Base-by-base conservation (phyloP, 2,888 invertebrate genomes). In the Drosophila kokeensis region DNA sequence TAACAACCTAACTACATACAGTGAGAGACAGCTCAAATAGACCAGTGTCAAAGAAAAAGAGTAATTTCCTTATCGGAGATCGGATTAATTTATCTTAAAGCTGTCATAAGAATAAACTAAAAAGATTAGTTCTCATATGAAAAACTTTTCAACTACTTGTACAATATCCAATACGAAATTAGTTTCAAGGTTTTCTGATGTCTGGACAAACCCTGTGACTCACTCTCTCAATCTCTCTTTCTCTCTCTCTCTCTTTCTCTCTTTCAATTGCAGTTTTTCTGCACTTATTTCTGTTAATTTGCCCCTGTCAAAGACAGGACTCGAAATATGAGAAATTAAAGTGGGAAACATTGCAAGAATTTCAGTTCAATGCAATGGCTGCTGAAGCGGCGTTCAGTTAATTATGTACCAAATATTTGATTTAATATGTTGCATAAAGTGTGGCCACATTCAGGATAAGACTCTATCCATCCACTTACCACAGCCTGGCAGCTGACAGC, bases 341-440 rank as follows among this genome's bases (percentile, higher is more conserved):
- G 29, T 13, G 57, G 68, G 65, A 62, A 71, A 38, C 60, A 49
- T 65, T 76, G 79, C 69, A 80, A 72, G 76, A 72, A 61, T 76
- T 72, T 76, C 48, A 57, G 63, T 72, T 79, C 52, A 79, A 79
- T 76, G 80, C 64, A 38, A 3, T 7, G 8, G 10, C 15, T 11
- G 34, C 18, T 36, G 80, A 65, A 79, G 60, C 78, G 63, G 76
- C 68, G 71, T 75, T 68, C 54, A 62, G 65, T 60, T 71, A 72
- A 79, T 78, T 79, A 76, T 80, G 72, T 76, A 57, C 65, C 52
- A 66, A 71, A 68, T 80, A 71, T 76, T 71, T 80, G 80, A 59
- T 32, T 65, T 67, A 68, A 72, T 76, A 72, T 78, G 80, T 69
- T 76, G 68, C 76, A 79, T 57, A 65, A 79, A 80, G 59, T 76